Evolutionary conservation across 2,113 vertebrate genomes (phyloP), one percentile per base, ranked within the genome.

Genomic region (Hypocryptadius cinnamomeus): DNA sequence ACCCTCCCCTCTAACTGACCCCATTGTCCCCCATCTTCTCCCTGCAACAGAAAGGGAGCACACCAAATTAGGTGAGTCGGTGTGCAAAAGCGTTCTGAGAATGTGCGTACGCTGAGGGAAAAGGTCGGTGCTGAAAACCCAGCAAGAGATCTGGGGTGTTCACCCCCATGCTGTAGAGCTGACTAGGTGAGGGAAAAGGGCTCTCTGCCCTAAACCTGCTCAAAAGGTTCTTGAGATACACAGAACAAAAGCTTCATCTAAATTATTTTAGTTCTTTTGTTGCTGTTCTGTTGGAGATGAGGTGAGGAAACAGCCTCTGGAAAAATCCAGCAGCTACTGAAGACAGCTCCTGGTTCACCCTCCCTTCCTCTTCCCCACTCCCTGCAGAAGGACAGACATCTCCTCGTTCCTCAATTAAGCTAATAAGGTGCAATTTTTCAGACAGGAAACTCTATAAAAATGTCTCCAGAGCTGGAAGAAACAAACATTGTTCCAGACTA

Each of bases 381-480:
- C 72, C 89, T 82, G 54, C 54, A 60, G 44, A 77, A 57, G n/a
- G 87, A 59, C 70, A 28, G 28, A 20, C n/a, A 39, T 31, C 39
- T 86, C 78, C 54, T 76, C 2, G 0, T 56, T 76, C 69, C 81
- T 85, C 79, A 89, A n/a, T 45, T 83, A 93, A 73, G 76, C 65
- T 96, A 94, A 79, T 97, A 97, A 97, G 96, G 96, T 96, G 96
- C 96, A 94, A 85, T 96, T 94, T 87, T 79, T 93, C 89, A 70
- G 47, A 79, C 54, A 79, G 74, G 25, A 92, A 79, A 82, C 45
- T 77, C 82, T 59, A 40, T 54, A 47, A 89, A 89, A 85, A 53
- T 65, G 70, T 84, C 93, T 95, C 84, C 48, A 22, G 61, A 92
- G 47, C 71, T 77, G 69, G 40, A 88, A 94, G 69, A 95, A 93